Base-by-base conservation (phyloP, 2,113 vertebrate genomes). In the Bagarius yarrelli region DNA sequence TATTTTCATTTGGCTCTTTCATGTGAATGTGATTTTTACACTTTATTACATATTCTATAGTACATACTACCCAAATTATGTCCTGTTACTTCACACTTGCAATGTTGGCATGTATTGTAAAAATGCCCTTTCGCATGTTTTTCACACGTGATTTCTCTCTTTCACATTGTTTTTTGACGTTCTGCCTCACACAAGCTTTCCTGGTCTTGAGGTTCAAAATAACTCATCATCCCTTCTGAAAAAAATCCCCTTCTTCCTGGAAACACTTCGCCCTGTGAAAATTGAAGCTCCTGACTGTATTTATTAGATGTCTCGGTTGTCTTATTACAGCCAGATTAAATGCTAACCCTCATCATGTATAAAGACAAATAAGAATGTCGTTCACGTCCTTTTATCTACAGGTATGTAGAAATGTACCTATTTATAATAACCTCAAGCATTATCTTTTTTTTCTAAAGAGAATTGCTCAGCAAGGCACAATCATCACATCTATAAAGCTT, bases 391-490 rank as follows among this genome's bases (percentile, higher is more conserved):
- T 30, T 57, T 30, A 47, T 79, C 64, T 32, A 32, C 55, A 47
- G 18, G 5, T 36, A 32, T 36, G 67, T 32, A 32, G 15, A 60
- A 6, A 12, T 25, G 40, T 47, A 18, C 14, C 56, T 72, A 60
- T 59, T 50, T 34, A 72, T 72, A 72, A 80, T 72, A 72, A 83
- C 19, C 63, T 80, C 55, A 76, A 69, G 53, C 56, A 55, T 74
- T 36, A 52, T 73, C 23, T 40, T 76, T 47, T 44, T 32, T 40
- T 44, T 71, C 25, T 15, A 12, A 72, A 53, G 25, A 66, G 64
- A 74, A 53, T 74, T 83, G 64, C 78, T 47, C 82, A 73, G 84
- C 66, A 85, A 77, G 84, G 81, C 79, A 79, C 81, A 85, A 76
- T 80, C 27, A 76, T 80, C 27, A 76, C 74, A 53, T 81, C 78